phyloP scores from a whole-genome alignment of 2,113 vertebrate species.

The Geococcyx californianus region DNA sequence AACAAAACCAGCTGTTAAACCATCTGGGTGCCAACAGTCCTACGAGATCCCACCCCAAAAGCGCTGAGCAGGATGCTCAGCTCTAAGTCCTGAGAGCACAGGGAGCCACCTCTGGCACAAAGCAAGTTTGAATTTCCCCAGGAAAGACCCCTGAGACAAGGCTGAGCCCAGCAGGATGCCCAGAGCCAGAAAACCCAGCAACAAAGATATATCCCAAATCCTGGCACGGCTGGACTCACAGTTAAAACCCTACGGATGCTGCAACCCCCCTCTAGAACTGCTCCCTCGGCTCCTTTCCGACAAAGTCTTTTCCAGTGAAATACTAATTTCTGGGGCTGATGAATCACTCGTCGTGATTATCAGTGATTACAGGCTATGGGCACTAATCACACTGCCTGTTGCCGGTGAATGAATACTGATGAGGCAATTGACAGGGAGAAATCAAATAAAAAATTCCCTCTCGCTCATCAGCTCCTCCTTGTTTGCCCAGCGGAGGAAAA shows the following conservation, averaged over 20 bases:
- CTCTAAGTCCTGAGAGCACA: background rate
- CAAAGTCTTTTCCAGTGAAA: conserved; percentile 20
- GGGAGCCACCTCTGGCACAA: background rate
- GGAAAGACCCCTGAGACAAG: background rate
- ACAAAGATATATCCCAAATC: background rate
- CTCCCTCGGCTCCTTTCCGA: background rate
- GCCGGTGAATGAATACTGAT: conserved; percentile 66
- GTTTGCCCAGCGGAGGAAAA: background rate
- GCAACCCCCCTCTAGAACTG: fast-evolving
- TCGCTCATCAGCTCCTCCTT: conserved; percentile 44
- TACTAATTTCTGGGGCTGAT: conserved; percentile 58
- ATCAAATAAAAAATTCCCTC: conserved; percentile 39
- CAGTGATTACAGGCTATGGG: conserved; percentile 57
- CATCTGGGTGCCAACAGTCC: background rate
- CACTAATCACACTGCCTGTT: conserved; percentile 46
- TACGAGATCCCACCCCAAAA: background rate
- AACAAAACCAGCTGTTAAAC: background rate
- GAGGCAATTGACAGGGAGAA: conserved; percentile 51
- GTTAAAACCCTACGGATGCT: background rate
- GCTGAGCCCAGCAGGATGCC: background rate
- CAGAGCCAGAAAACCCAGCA: background rate
- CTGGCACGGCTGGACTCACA: background rate
- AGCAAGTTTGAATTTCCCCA: background rate
- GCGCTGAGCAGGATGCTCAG: background rate
- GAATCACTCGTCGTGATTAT: conserved; percentile 57